These are phyloP conservation scores for Drosophila kepulauana DNA, from an alignment of 1,140 invertebrate species.

Conservation along the genomic window DNA sequence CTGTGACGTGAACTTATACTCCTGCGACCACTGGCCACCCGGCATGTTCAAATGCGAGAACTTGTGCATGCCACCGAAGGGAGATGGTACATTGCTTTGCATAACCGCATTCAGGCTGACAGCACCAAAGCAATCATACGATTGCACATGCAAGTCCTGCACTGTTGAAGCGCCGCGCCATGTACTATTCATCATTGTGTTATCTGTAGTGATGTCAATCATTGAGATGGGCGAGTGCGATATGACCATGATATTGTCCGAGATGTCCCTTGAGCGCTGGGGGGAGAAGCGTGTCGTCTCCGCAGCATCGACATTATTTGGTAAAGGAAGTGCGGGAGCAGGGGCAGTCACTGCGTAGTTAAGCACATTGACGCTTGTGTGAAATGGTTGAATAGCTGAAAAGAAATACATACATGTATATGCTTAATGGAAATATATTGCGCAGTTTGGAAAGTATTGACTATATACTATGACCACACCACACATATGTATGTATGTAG, in stretches of 20 bases:
- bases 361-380: slow-evolving; percentile 31
- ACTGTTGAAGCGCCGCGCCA: slow-evolving; percentile 6
- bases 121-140: slow-evolving; percentile 89
- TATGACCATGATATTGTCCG: slow-evolving; percentile 86
- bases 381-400: slow-evolving; percentile 49
- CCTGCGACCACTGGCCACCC: slow-evolving; percentile 89
- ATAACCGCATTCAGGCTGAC: slow-evolving; percentile 89
- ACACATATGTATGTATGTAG: not conserved
- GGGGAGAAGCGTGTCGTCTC: slow-evolving; percentile 89
- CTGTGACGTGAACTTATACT: slow-evolving; percentile 89
- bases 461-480: not conserved
- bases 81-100: slow-evolving; percentile 91
- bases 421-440: slow-evolving; percentile 28
- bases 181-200: slow-evolving; percentile 26
- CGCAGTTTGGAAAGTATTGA: slow-evolving; percentile 42
- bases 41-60: slow-evolving; percentile 90
- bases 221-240: slow-evolving; percentile 75
- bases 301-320: slow-evolving; percentile 87
- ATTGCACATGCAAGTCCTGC: slow-evolving; percentile 87
- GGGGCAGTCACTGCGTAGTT: slow-evolving; percentile 64
- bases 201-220: slow-evolving; percentile 72
- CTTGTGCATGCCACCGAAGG: slow-evolving; percentile 87
- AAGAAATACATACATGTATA: not conserved
- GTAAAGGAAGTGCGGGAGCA: slow-evolving; percentile 80
- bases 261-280: slow-evolving; percentile 87